Evolutionary conservation across 2,888 invertebrate species (phyloP).

Genomic region (Scaptodrosophila latifasciaeformis): DNA sequence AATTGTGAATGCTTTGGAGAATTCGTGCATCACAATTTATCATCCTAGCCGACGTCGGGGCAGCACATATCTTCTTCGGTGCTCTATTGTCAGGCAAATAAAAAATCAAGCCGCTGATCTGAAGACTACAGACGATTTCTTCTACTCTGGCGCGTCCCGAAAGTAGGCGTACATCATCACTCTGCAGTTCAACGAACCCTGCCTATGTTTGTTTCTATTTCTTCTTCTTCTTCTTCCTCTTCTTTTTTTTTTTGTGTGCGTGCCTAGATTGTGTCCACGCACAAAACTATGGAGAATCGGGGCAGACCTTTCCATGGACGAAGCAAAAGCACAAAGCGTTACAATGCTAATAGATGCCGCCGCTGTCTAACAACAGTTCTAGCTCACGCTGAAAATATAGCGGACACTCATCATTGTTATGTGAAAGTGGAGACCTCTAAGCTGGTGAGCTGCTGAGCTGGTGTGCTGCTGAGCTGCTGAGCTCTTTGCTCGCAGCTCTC

Average conservation of each 20-base stretch:
- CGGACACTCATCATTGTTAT: neutral
- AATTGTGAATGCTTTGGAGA: too few relatives aligned
- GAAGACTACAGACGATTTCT: conserved; percentile 9
- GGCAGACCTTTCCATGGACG: conserved; percentile 37
- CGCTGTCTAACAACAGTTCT: conserved; percentile 13
- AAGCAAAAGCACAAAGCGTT: conserved; percentile 58
- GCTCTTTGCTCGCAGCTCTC: too few relatives aligned
- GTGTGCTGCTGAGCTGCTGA: too few relatives aligned
- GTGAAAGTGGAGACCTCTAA: too few relatives aligned
- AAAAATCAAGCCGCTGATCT: conserved; percentile 54
- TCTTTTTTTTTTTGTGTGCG: conserved; percentile 20
- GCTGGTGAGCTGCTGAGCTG: too few relatives aligned
- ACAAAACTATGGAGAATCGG: conserved; percentile 24
- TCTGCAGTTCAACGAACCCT: conserved; percentile 61
- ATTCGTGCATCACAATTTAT: conserved; percentile 44
- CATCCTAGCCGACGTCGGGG: conserved; percentile 50
- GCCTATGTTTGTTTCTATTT: conserved; percentile 13
- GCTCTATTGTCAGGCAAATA: conserved; percentile 24
- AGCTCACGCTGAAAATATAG: conserved; percentile 1
- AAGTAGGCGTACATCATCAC: conserved; percentile 56
- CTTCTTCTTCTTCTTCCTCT: conserved; percentile 12
- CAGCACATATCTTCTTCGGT: neutral
- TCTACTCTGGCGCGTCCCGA: conserved; percentile 25
- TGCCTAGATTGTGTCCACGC: conserved; percentile 64
- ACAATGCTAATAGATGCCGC: conserved; percentile 53